Conservation (phyloP, 1,140 invertebrate species). For the Dreissena polymorpha region DNA sequence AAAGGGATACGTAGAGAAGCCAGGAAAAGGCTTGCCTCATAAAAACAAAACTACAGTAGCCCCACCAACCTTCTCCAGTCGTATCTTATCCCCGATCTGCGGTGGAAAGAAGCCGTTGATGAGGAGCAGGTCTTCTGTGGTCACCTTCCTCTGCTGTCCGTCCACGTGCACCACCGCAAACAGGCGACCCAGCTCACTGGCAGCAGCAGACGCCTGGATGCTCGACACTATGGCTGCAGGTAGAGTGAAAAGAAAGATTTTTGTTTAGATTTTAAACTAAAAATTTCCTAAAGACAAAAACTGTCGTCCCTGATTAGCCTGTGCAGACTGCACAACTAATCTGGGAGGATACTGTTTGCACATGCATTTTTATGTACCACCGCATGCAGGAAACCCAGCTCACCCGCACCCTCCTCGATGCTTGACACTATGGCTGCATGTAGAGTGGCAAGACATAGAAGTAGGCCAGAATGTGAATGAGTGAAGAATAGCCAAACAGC, state of each 20-base stretch:
- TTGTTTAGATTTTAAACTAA: neutral
- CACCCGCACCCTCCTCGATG: conserved; percentile 41
- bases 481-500: too few relatives aligned
- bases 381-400: conserved; percentile 90
- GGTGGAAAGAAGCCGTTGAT: conserved; percentile 93
- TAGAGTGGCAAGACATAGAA: neutral
- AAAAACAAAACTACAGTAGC: neutral
- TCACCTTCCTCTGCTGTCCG: conserved; percentile 93
- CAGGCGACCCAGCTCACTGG: conserved; percentile 83
- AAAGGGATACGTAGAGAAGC: neutral
- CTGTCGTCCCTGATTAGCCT: too few relatives aligned
- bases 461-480: neutral
- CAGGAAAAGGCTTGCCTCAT: neutral
- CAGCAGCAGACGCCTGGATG: conserved; percentile 35
- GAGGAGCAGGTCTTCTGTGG: conserved; percentile 91
- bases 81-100: conserved; percentile 89
- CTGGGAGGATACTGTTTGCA: too few relatives aligned
- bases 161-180: conserved; percentile 92
- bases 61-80: conserved; percentile 89
- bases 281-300: neutral
- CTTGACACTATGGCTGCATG: conserved; percentile 27
- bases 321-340: too few relatives aligned
- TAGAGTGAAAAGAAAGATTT: neutral
- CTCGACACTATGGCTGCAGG: conserved; percentile 28
- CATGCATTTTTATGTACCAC: too few relatives aligned